These are phyloP conservation scores for Ptiloglossa arizonensis DNA, from an alignment of 1,140 invertebrate genomes.

Conservation along the genomic window DNA sequence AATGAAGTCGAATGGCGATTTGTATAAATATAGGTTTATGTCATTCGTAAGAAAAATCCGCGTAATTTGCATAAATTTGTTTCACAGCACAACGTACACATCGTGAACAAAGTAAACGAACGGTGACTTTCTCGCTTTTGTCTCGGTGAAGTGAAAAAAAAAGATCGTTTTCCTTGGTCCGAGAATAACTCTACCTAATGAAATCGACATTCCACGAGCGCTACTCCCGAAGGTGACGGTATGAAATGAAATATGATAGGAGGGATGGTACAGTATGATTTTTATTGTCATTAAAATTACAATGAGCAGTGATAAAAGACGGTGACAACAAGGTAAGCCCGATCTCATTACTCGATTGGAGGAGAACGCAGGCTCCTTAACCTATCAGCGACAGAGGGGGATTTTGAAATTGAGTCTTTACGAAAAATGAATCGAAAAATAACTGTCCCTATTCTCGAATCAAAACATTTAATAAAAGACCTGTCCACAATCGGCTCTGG, in stretches of 20 bases:
- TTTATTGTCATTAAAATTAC: slow-evolving; percentile 63
- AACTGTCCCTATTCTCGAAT: neutral
- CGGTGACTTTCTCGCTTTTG: no score
- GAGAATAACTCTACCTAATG: neutral
- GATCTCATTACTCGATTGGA: no score
- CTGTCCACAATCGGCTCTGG: neutral
- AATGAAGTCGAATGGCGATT: neutral
- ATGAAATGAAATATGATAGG: slow-evolving; percentile 62
- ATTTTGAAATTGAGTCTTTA: no score
- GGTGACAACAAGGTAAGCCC: neutral
- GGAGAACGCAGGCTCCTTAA: no score
- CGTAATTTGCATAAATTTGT: no score
- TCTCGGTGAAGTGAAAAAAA: no score
- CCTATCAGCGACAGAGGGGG: neutral
- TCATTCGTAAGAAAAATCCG: no score
- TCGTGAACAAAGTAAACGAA: no score
- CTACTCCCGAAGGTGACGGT: slow-evolving; percentile 34
- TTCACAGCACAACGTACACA: no score
- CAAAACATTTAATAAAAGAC: neutral
- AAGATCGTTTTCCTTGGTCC: no score
- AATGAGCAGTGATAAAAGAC: slow-evolving; percentile 30
- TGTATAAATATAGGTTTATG: no score
- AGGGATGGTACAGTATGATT: slow-evolving; percentile 51
- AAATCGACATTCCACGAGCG: neutral
- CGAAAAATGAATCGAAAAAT: no score